These are phyloP conservation scores for Halyomorpha halys DNA, from an alignment of 1,140 invertebrate genomes.

Conservation along the genomic window DNA sequence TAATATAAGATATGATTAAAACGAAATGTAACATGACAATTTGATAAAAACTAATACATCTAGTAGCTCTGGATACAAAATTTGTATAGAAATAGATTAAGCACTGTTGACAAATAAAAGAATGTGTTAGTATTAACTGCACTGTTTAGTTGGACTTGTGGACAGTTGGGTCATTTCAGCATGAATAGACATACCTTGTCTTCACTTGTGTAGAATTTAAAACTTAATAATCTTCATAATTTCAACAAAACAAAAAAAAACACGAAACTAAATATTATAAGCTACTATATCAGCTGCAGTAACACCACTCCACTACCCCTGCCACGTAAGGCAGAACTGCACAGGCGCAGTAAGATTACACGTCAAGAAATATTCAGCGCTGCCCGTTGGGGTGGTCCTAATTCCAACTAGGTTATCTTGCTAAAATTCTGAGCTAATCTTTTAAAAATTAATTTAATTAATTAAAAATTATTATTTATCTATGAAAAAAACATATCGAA, in stretches of 20 bases:
- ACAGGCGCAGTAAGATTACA: constrained; percentile 38
- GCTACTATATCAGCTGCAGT: constrained; percentile 30
- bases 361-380: constrained; percentile 6
- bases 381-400: too few species aligned
- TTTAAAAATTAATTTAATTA: too few species aligned
- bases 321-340: constrained; percentile 49
- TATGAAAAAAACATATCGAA: too few species aligned
- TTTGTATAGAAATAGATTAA: neutral
- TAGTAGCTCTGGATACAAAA: neutral
- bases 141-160: constrained; percentile 1
- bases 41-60: too few species aligned
- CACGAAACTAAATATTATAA: constrained; percentile 28
- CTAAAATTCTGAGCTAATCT: too few species aligned
- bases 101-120: neutral
- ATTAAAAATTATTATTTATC: too few species aligned
- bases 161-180: neutral
- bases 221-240: too few species aligned
- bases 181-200: neutral
- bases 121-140: constrained; percentile 1
- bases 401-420: too few species aligned
- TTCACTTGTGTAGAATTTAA: too few species aligned
- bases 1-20: too few species aligned
- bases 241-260: constrained; percentile 2
- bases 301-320: constrained; percentile 31
- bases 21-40: too few species aligned